A percentile compares a stretch with the other conserved stretches of the same genome.
Conservation (phyloP, 2,888 invertebrate genomes). For the Agonopterix heracliana region DNA sequence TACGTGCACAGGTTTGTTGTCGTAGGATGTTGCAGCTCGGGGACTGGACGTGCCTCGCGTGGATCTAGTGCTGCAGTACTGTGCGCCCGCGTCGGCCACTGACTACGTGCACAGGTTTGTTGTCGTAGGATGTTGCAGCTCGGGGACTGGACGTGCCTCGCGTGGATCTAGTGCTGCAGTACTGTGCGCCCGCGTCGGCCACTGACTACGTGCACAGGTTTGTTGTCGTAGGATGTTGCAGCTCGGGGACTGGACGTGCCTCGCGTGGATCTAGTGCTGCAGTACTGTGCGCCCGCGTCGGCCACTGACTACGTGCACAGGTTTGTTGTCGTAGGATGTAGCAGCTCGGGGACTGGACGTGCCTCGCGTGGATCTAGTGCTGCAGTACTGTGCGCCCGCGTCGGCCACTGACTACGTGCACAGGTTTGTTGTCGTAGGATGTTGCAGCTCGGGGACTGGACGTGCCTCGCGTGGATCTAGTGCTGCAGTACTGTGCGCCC, state of each 20-base stretch:
- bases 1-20: constrained; percentile 90
- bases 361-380: constrained; percentile 90
- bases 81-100: constrained; percentile 87
- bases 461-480: constrained; percentile 90
- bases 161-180: constrained; percentile 93
- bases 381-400: constrained; percentile 93
- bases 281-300: constrained; percentile 91
- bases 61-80: constrained; percentile 93
- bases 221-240: constrained; percentile 86
- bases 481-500: constrained; percentile 93
- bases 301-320: constrained; percentile 93
- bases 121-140: constrained; percentile 96
- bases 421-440: constrained; percentile 84
- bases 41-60: constrained; percentile 94
- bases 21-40: too few species aligned
- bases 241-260: constrained; percentile 93
- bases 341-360: constrained; percentile 93
- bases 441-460: constrained; percentile 95
- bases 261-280: constrained; percentile 90
- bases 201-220: constrained; percentile 92
- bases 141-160: constrained; percentile 93
- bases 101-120: constrained; percentile 90
- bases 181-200: constrained; percentile 88
- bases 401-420: constrained; percentile 94
- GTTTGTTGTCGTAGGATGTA: too few species aligned